These are phyloP conservation scores for Leptinotarsa haldemani DNA, from an alignment of 2,888 invertebrate genomes.

Conservation along the genomic window DNA sequence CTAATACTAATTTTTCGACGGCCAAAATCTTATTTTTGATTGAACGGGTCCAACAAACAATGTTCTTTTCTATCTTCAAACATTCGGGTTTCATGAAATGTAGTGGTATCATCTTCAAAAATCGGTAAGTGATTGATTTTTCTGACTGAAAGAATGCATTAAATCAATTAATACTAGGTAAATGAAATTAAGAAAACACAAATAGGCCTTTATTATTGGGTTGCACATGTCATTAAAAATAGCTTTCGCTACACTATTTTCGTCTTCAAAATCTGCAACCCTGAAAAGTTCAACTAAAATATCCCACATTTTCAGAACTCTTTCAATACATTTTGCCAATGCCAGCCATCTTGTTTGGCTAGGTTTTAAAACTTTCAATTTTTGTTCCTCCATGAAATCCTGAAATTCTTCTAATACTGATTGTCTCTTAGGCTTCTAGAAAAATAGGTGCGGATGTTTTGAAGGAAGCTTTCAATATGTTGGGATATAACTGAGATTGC, in stretches of 20 bases:
- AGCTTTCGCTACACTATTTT: neutral
- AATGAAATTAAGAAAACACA: constrained; percentile 1
- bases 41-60: neutral
- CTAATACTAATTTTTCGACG: neutral
- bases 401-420: too few relatives aligned
- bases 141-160: constrained; percentile 1
- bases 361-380: neutral
- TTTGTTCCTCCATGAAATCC: neutral
- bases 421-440: too few relatives aligned
- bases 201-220: neutral
- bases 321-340: neutral
- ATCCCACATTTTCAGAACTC: constrained; percentile 1
- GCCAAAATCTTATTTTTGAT: neutral
- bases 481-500: neutral
- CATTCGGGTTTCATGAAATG: neutral
- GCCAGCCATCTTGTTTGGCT: constrained; percentile 3
- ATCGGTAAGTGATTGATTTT: neutral
- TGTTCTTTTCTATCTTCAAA: neutral
- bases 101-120: neutral
- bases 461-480: too few relatives aligned
- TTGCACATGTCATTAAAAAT: neutral
- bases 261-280: constrained; percentile 2
- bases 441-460: too few relatives aligned
- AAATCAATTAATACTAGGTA: neutral
- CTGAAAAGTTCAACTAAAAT: neutral